Evolutionary conservation across 2,888 invertebrate genomes (phyloP).

Genomic region (Epicampocera succincta): DNA sequence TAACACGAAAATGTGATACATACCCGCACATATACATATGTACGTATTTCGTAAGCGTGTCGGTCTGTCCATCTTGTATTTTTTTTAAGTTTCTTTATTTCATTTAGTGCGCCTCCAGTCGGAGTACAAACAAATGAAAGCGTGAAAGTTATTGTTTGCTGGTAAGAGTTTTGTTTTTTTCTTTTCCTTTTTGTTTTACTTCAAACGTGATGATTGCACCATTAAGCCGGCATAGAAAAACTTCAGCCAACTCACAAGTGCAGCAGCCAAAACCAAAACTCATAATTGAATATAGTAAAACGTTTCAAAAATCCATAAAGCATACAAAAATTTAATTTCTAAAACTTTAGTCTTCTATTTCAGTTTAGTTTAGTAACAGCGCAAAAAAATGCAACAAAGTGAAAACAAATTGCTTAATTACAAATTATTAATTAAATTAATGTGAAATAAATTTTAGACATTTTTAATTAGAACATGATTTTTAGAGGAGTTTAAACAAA

Average conservation of each 20-base stretch:
- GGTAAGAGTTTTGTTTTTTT: conserved; percentile 53
- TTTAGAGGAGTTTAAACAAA: conserved; percentile 29
- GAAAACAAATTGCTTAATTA: conserved; percentile 40
- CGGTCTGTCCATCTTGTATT: background rate
- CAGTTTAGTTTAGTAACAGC: background rate
- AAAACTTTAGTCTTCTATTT: conserved; percentile 1
- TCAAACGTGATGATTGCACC: conserved; percentile 60
- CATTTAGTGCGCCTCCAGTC: conserved; percentile 24
- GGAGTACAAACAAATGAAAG: conserved; percentile 64
- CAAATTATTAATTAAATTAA: conserved; percentile 35
- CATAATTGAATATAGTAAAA: conserved; percentile 59
- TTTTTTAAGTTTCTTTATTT: conserved; percentile 10
- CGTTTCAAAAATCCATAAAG: conserved; percentile 44
- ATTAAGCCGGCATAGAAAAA: conserved; percentile 21
- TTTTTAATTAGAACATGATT: conserved; percentile 19
- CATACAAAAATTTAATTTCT: conserved; percentile 30
- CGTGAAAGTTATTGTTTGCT: conserved; percentile 68
- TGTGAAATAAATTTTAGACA: background rate
- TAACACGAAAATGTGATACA: conserved; percentile 41
- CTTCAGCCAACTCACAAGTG: conserved; percentile 36
- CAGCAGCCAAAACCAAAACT: conserved; percentile 49
- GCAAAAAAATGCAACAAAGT: conserved; percentile 32
- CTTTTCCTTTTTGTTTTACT: too few relatives aligned
- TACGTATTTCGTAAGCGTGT: conserved; percentile 1
- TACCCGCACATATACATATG: background rate